Base-by-base conservation (phyloP, 2,888 invertebrate genomes). In the Halocaridina rubra region DNA sequence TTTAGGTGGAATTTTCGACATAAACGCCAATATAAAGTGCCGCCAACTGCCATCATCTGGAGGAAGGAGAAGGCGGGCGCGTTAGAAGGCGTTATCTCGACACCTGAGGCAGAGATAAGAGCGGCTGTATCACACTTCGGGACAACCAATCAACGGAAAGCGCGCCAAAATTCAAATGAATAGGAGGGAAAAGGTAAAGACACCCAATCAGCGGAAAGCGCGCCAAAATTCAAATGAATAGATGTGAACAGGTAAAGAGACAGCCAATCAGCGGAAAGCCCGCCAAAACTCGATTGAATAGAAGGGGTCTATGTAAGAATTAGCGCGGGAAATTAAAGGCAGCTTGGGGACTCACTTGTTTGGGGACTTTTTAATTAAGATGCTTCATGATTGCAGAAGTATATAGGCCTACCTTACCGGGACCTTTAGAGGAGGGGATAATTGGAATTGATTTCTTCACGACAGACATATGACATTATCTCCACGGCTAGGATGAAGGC, bases 41-140 rank as follows among this genome's bases (percentile, higher is more conserved):
- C 77, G 81, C 77, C 71, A 75, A 75, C 33, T 46, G 81, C 46
- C 64, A 61, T 39, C 46, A 71, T 32, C 33, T 71, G 75, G 74
- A 10, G 8, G 64, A 30, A 69, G 74, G 27, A 79, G 69, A 39
- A 46, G 80, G 80, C 32, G 72, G 80, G 57, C 67, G 80, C 46
- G 77, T 27, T 76, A 77, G 77, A 71, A 69, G 33, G 77, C 77
- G 76, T 77, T 85, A 81, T 85, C 85, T 79, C 81, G 85, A 85
- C 85, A 85, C 80, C 85, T 81, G 85, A 81, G 78, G 72, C 85
- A 77, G 59, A 81, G 85, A 85, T 85, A 85, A 85, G 85, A 64
- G 81, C 81, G 77, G 78, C 64, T 77, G 85, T 81, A 77, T 85
- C 85, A 71, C 85, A 61, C 71, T 39, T 22, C 77, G 77, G 33